Evolutionary conservation across 2,888 invertebrate species (phyloP).

Genomic region (Diogma glabrata): DNA sequence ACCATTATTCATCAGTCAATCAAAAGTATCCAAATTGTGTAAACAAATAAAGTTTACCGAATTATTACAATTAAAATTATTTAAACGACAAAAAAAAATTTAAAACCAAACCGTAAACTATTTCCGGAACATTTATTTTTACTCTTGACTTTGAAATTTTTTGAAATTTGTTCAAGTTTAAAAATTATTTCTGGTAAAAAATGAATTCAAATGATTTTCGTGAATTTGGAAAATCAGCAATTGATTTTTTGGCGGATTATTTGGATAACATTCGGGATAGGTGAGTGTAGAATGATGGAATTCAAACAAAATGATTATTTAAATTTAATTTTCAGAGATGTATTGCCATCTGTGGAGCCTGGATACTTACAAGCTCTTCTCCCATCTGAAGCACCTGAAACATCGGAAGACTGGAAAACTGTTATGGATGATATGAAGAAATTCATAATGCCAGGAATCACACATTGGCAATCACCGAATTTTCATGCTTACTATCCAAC

Average conservation of each 20-base stretch:
- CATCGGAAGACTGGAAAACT: slow-evolving; percentile 73
- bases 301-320: no score
- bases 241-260: slow-evolving; percentile 88
- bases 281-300: slow-evolving; percentile 38
- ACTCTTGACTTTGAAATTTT: no score
- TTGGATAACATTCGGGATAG: slow-evolving; percentile 70
- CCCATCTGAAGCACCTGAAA: slow-evolving; percentile 67
- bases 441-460: slow-evolving; percentile 83
- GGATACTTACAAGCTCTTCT: slow-evolving; percentile 75
- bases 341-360: slow-evolving; percentile 79
- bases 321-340: no score
- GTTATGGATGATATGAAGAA: slow-evolving; percentile 81
- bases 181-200: no score
- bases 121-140: no score
- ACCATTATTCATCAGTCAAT: no score
- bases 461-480: slow-evolving; percentile 88
- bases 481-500: slow-evolving; percentile 90
- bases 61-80: no score
- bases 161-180: no score
- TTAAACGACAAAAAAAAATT: no score
- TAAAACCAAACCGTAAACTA: no score
- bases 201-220: slow-evolving; percentile 72
- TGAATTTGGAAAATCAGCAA: slow-evolving; percentile 73
- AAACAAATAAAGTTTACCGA: no score
- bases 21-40: no score